Conservation (phyloP, 2,113 vertebrate genomes). For the Sapajus apella region DNA sequence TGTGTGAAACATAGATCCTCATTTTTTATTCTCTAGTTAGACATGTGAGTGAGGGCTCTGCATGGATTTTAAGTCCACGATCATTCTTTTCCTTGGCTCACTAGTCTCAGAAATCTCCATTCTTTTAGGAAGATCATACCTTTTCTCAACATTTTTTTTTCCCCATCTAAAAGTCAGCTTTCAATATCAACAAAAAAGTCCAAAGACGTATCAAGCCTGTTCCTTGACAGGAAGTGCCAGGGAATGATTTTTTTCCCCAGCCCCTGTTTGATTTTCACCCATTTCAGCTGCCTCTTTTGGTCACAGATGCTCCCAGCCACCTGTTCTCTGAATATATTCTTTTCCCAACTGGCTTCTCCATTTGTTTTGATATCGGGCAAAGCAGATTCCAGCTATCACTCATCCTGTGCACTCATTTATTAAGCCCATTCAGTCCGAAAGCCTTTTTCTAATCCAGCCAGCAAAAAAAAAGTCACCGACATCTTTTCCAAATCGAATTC, state of each 20-base stretch:
- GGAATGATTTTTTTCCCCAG: slow-evolving; percentile 6
- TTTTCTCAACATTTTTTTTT: neutral
- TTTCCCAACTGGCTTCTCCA: slow-evolving; percentile 45
- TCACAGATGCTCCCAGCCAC: slow-evolving; percentile 61
- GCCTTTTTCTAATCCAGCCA: slow-evolving; percentile 5
- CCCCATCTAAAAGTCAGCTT: neutral
- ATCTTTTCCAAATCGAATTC: neutral
- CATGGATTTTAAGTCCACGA: neutral
- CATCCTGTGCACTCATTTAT: slow-evolving; percentile 28
- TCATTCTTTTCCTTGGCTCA: neutral
- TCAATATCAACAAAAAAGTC: neutral
- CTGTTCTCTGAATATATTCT: slow-evolving; percentile 60
- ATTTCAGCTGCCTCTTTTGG: slow-evolving; percentile 55
- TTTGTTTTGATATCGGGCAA: slow-evolving; percentile 62
- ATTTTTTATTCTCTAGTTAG: neutral
- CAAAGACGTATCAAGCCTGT: neutral
- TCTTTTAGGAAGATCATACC: neutral
- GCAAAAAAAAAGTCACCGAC: slow-evolving; percentile 22
- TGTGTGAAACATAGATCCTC: neutral
- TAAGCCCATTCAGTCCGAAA: slow-evolving; percentile 46
- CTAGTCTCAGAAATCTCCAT: neutral
- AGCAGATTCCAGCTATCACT: slow-evolving; percentile 58
- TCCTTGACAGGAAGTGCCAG: slow-evolving; percentile 46
- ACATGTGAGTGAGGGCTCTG: neutral
- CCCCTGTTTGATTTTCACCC: slow-evolving; percentile 50